Base-by-base conservation (phyloP, 1,140 invertebrate genomes). In the Bombus sylvicola region DNA sequence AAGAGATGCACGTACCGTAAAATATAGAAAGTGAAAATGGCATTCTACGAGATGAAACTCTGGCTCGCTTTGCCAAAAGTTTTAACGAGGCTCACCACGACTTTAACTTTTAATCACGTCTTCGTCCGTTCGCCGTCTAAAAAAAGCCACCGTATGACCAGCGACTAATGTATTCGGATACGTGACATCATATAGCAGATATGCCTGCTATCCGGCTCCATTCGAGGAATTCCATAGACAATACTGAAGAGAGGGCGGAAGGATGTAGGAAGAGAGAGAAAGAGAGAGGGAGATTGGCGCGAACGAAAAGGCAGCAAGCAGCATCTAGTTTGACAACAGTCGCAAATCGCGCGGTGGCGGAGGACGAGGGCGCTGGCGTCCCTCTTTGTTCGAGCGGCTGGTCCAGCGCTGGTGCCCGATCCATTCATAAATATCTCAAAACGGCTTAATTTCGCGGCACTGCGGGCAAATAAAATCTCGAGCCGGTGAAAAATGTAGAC, bases 401-500 rank as follows among this genome's bases (percentile, higher is more conserved):
- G 78, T 90, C 88, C 89, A 91, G 75, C 66, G 84, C 69, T 72
- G 83, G 76, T 78, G 74, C 66, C 71, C 90, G 93, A 94, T 95
- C 90, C 94, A 94, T 95, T 95, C 94, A 94, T 95, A 95, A 95
- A 95, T 95, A 95, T 95, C 93, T 95, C 94, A 94, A 94, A 95
- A 95, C 94, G 93, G 94, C 95, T 95, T 95, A 95, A 95, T 95
- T 95, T 95, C 94, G 93, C 91, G 93, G 91, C 91, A 91, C 92
- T 91, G 92, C 91, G 91, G 92, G 90, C 91, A 91, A 95, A 95
- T 95, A 94, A 95, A 94, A 95, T 94, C 93, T 93, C 92, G 91
- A 92, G 91, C 90, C 90, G 90, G 93, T 94, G 94, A 95, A 95
- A 95, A 94, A 95, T 91, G 94, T 92, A 92, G 94, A 94, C 92